Percentiles rank a stretch among this genome's conserved stretches.
These are phyloP conservation scores for Pungitius pungitius DNA, from an alignment of 2,113 vertebrate genomes.

Conservation along the genomic window DNA sequence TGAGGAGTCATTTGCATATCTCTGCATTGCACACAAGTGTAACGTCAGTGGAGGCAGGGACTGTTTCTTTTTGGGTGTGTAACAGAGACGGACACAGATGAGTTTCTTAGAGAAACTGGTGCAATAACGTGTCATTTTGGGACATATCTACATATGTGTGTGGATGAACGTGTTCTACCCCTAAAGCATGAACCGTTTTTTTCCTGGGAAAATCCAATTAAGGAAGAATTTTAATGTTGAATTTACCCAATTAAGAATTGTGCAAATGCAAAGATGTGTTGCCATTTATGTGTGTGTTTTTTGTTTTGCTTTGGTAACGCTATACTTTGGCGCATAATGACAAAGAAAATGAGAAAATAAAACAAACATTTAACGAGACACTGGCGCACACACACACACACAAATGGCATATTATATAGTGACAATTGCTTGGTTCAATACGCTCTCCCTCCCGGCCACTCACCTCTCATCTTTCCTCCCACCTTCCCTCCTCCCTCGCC, in stretches of 20 bases:
- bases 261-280: neutral
- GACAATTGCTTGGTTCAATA: constrained; percentile 44
- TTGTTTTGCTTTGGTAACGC: neutral
- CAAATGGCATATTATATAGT: constrained; percentile 30
- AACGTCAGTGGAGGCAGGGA: constrained; percentile 22
- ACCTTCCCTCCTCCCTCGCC: neutral
- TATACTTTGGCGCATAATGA: neutral
- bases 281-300: neutral
- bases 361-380: constrained; percentile 3
- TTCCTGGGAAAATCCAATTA: neutral
- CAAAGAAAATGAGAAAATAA: neutral
- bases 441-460: constrained; percentile 42
- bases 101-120: constrained; percentile 22
- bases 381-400: constrained; percentile 9
- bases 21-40: constrained; percentile 70
- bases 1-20: constrained; percentile 69
- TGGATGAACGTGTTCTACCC: neutral
- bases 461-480: constrained; percentile 28
- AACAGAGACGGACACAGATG: neutral
- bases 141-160: neutral
- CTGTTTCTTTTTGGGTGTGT: neutral
- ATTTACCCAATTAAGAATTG: neutral
- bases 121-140: constrained; percentile 35
- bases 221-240: neutral
- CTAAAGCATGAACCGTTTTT: neutral